These are phyloP conservation scores for Corythornis leucogaster DNA, from an alignment of 2,797 vertebrate genomes.

Conservation along the genomic window DNA sequence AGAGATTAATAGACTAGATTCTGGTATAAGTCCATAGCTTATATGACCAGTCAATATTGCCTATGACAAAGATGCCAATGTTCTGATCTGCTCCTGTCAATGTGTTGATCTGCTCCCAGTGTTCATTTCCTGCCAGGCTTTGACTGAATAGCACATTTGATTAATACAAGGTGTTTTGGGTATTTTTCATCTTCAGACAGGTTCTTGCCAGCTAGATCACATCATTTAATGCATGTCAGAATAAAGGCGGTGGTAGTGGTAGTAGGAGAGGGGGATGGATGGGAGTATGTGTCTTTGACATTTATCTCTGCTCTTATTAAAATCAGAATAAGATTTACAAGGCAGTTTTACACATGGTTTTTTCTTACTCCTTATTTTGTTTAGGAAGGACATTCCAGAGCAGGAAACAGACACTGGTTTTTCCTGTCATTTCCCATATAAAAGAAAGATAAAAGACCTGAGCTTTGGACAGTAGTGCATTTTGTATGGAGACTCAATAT, in stretches of 20 bases:
- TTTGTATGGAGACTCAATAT: neutral
- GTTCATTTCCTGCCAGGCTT: constrained; percentile 45
- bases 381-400: constrained; percentile 22
- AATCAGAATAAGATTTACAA: constrained; percentile 57
- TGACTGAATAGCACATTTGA: constrained; percentile 9
- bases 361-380: constrained; percentile 27
- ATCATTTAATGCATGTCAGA: constrained; percentile 54
- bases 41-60: constrained; percentile 23
- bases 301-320: constrained; percentile 49
- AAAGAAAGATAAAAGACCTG: neutral
- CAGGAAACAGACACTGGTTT: neutral
- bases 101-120: constrained; percentile 17
- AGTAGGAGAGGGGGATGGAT: constrained; percentile 37
- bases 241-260: neutral
- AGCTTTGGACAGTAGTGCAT: neutral
- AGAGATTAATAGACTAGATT: constrained; percentile 48
- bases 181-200: constrained; percentile 69
- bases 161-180: constrained; percentile 42
- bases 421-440: neutral
- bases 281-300: constrained; percentile 28
- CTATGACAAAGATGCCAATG: constrained; percentile 43
- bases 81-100: constrained; percentile 56
- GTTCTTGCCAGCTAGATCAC: constrained; percentile 57
- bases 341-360: constrained; percentile 12
- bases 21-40: constrained; percentile 47